Evolutionary conservation across 2,113 vertebrate genomes (phyloP), one percentile per base, ranked within the genome.

Genomic region (Scophthalmus maximus): DNA sequence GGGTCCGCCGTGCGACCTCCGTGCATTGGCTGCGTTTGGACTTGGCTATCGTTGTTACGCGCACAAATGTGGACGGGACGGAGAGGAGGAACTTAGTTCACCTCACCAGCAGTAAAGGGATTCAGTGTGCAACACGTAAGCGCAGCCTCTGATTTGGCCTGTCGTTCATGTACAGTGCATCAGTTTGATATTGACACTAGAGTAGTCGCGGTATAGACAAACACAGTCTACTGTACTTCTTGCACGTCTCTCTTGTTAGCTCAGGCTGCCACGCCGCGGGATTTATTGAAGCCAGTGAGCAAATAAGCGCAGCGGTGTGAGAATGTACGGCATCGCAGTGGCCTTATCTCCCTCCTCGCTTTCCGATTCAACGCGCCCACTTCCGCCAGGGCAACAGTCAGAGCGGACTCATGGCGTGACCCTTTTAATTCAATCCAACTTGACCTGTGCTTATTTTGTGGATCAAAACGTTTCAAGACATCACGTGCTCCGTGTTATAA

Each of bases 241-340:
- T n/a, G n/a, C 26, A 30, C 36, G 12, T 8, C 44, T 68, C 40
- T n/a, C n/a, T n/a, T 34, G 63, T 67, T 42, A 23, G 34, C 34
- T 32, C 57, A 36, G 7, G 6, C 47, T 56, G 38, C 20, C 59
- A 27, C 6, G 44, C 26, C 56, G 44, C 58, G 56, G 27, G 34
- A 50, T 76, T 53, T 42, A 56, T 50, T 23, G 50, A 59, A 69
- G 62, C 61, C 61, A 23, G 1, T 0, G 17, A 73, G 55, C 67
- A 68, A 83, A 88, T 60, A 76, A n/a, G 36, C 32, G 68, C 58
- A 29, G 34, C 56, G 46, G 62, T 73, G 79, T 65, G 36, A 60
- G 29, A 57, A 34, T 51, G 53, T 50, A 51, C 9, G 14, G 46
- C 65, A 51, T 34, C 46, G 17, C 62, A 53, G 66, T 30, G 40